Evolutionary conservation across 1,140 invertebrate genomes (phyloP), one percentile per base, ranked within the genome.

Genomic region (Drosophila azteca): DNA sequence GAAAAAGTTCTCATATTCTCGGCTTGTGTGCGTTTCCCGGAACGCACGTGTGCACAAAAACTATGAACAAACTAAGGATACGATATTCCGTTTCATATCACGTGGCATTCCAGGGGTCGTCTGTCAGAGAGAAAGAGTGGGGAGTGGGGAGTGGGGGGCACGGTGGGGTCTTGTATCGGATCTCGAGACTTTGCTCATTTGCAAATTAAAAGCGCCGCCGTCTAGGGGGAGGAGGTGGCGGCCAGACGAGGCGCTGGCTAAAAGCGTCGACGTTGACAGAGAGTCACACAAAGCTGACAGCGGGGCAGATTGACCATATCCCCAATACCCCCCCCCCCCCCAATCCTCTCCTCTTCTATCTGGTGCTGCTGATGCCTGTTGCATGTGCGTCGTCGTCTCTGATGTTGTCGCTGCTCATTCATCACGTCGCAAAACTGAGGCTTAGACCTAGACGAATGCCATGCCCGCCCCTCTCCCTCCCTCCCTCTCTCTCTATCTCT

Each of bases 211-310:
- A 79, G 82, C 76, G 79, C 41, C 48, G 53, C 35, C 31, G 52
- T 43, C 44, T 29, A 9, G 22, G 15, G 29, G 15, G 24, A 22
- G 31, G 17, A 26, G 31, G 3, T 20, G 26, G 11, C 31, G 4
- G 4, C 20, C 8, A 39, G 9, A 24, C 26, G 15, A 54, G 57
- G 44, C 58, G 57, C 22, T 7, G 44, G 6, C 52, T 50, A 57
- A 62, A 64, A 76, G 69, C 79, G 53, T 66, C 69, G 63, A 50
- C 82, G 72, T 67, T 60, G 82, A 82, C 82, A 88, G 85, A 82
- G 82, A 82, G 82, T 87, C 77, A 77, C 81, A 85, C 83, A 88
- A 85, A 85, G 82, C 82, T 79, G 82, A 88, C 82, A 85, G 76
- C 69, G 70, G 65, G 51, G 46, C 72, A 68, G 66, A 69, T 69